These are phyloP conservation scores for Dioctria rufipes DNA, from an alignment of 2,888 invertebrate species.

Conservation along the genomic window DNA sequence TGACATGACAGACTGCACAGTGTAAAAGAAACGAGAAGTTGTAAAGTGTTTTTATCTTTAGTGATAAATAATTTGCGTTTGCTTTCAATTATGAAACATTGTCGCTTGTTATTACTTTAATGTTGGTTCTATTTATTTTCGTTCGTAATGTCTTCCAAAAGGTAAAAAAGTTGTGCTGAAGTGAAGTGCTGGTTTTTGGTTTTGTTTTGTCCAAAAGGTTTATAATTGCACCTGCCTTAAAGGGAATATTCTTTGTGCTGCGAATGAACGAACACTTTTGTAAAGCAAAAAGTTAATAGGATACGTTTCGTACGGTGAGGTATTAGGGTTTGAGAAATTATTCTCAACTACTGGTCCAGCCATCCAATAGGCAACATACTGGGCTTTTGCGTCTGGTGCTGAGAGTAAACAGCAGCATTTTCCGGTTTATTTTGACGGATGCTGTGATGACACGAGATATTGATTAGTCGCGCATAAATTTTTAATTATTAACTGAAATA, in stretches of 20 bases:
- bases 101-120: constrained; percentile 31
- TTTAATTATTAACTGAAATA: constrained; percentile 13
- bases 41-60: constrained; percentile 42
- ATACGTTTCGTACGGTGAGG: not conserved
- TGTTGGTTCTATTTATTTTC: constrained; percentile 46
- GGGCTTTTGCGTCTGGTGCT: no score
- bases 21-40: constrained; percentile 31
- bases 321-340: not conserved
- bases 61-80: constrained; percentile 48
- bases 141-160: constrained; percentile 55
- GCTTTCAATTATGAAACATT: constrained; percentile 48
- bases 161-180: constrained; percentile 24
- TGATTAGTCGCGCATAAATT: constrained; percentile 43
- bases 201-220: constrained; percentile 35
- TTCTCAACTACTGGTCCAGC: no score
- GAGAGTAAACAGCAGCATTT: constrained; percentile 37
- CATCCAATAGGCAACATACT: no score
- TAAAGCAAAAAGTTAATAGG: constrained; percentile 4
- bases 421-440: constrained; percentile 50
- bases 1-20: constrained; percentile 45
- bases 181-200: constrained; percentile 13
- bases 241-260: constrained; percentile 38
- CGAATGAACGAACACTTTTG: not conserved
- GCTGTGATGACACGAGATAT: constrained; percentile 47
- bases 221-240: constrained; percentile 36